A percentile compares a stretch with the other conserved stretches of the same genome.
These are phyloP conservation scores for Atta colombica DNA, from an alignment of 1,140 invertebrate genomes.

Conservation along the genomic window DNA sequence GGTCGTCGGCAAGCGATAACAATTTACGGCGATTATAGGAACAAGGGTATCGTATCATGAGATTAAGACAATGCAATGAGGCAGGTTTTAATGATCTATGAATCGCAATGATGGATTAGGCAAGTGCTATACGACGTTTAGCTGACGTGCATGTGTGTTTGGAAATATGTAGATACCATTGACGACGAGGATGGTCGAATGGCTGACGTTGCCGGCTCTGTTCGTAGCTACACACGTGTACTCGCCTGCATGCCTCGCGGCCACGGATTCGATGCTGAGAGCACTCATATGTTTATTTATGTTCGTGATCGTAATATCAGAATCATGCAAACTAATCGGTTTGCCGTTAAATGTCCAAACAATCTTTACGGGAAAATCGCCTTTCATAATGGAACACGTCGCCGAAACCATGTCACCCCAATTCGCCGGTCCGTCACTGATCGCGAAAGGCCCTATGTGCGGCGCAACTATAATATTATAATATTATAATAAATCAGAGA, in stretches of 20 bases:
- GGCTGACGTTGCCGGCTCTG: constrained; percentile 90
- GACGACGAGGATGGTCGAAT: constrained; percentile 90
- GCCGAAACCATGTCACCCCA: constrained; percentile 92
- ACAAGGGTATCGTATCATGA: constrained; percentile 24
- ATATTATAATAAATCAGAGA: constrained; percentile 12
- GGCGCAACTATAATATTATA: constrained; percentile 89
- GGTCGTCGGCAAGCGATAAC: not conserved
- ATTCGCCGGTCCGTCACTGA: constrained; percentile 93
- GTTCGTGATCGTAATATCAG: constrained; percentile 91
- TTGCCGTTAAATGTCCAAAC: constrained; percentile 92
- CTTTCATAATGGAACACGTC: constrained; percentile 92
- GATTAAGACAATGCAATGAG: constrained; percentile 46
- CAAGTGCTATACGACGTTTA: constrained; percentile 63
- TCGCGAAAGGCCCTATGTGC: constrained; percentile 92
- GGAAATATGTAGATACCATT: constrained; percentile 88
- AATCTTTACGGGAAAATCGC: constrained; percentile 92
- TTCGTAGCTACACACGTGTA: constrained; percentile 94
- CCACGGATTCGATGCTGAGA: constrained; percentile 92
- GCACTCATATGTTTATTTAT: constrained; percentile 92
- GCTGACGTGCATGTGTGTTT: constrained; percentile 69
- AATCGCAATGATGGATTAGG: constrained; percentile 49
- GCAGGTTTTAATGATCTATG: constrained; percentile 34
- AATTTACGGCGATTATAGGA: constrained; percentile 17
- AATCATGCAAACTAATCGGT: constrained; percentile 87
- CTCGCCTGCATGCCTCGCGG: constrained; percentile 91